A percentile compares a stretch with the other conserved stretches of the same genome.
Conservation (phyloP, 2,888 invertebrate species). For the Punctoribates punctum region DNA sequence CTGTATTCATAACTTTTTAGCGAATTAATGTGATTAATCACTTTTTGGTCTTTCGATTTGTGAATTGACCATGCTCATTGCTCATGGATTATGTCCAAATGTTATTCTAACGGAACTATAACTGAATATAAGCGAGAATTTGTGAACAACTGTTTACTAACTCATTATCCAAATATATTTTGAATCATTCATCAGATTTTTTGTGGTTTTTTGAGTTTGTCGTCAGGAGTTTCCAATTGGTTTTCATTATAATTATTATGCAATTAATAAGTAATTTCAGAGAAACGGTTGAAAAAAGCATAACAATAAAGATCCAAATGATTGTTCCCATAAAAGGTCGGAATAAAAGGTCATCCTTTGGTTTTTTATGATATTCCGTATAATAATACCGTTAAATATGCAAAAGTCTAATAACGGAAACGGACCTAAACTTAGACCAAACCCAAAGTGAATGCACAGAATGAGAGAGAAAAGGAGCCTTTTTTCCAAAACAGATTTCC, state of each 20-base stretch:
- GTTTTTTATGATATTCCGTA: constrained; percentile 2
- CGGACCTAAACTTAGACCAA: constrained; percentile 31
- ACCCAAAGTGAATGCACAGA: constrained; percentile 11
- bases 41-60: no score
- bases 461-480: background rate
- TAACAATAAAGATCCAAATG: constrained; percentile 36
- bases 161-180: no score
- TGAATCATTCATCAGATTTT: no score
- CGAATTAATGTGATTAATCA: no score
- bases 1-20: no score
- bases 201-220: background rate
- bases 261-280: constrained; percentile 20
- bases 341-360: constrained; percentile 32
- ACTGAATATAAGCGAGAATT: no score
- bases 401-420: constrained; percentile 35
- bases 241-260: background rate
- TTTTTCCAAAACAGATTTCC: constrained; percentile 11
- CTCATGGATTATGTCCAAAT: no score
- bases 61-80: no score
- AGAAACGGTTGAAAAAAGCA: constrained; percentile 24
- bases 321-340: constrained; percentile 35
- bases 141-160: no score
- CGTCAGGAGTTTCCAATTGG: background rate
- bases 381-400: constrained; percentile 15
- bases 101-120: no score